Evolutionary conservation across 2,113 vertebrate genomes (phyloP).

Genomic region (Albula glossodonta): DNA sequence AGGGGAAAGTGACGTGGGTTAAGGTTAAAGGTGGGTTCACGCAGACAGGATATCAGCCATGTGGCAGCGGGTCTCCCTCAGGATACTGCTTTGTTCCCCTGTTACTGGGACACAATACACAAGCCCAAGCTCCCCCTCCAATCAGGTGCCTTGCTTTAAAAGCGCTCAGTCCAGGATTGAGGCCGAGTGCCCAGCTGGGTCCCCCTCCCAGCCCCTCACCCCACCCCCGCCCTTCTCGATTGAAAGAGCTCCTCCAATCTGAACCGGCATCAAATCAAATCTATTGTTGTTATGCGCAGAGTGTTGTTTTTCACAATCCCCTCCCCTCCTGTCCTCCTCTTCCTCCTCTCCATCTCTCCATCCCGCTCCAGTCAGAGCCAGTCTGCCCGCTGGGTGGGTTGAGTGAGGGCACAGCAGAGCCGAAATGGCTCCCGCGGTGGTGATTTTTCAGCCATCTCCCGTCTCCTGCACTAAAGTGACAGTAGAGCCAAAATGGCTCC

Average conservation of each 20-base stretch:
- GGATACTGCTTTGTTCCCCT: constrained; percentile 29
- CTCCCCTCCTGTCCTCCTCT: background rate
- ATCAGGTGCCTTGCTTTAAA: background rate
- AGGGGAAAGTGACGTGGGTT: too few relatives aligned
- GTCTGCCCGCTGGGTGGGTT: background rate
- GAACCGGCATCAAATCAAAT: constrained; percentile 25
- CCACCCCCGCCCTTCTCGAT: background rate
- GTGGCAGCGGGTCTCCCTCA: background rate
- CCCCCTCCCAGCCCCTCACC: background rate
- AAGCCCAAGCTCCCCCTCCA: background rate
- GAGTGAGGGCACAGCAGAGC: background rate
- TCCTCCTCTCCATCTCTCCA: background rate
- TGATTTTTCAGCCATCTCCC: too few relatives aligned
- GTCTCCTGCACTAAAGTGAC: background rate
- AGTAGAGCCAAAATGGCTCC: background rate
- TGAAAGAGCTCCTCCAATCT: constrained; percentile 10
- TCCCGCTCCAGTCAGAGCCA: background rate
- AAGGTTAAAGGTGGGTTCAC: too few relatives aligned
- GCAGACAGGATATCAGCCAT: too few relatives aligned
- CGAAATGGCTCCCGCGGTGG: background rate
- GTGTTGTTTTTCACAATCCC: background rate
- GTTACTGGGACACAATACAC: background rate
- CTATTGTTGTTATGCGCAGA: background rate
- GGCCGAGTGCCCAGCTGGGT: constrained; percentile 11
- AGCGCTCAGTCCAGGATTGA: background rate